Conservation (phyloP, 2,888 invertebrate species). For the Phania funesta region DNA sequence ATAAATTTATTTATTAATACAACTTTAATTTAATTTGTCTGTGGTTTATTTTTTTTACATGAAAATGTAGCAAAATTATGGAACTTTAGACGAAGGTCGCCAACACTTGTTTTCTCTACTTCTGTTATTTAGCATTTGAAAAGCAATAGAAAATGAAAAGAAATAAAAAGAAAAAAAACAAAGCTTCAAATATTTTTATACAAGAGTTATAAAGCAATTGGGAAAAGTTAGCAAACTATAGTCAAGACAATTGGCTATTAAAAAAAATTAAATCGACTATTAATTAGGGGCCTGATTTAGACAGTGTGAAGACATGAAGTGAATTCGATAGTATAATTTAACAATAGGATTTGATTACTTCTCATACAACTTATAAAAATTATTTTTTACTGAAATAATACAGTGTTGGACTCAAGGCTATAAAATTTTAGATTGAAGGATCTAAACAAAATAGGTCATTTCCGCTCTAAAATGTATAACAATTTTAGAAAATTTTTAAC, state of each 20-base stretch:
- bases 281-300: constrained; percentile 13
- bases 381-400: no score
- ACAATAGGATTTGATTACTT: no score
- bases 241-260: constrained; percentile 34
- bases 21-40: constrained; percentile 53
- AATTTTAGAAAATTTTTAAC: no score
- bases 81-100: constrained; percentile 72
- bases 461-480: no score
- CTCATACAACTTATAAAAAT: no score
- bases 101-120: constrained; percentile 52
- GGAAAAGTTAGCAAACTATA: constrained; percentile 51
- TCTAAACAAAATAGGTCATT: no score
- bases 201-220: constrained; percentile 58
- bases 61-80: constrained; percentile 74
- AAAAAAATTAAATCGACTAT: constrained; percentile 3
- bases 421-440: no score
- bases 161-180: background rate
- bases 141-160: background rate
- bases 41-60: constrained; percentile 60
- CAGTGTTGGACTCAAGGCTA: no score
- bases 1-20: constrained; percentile 26
- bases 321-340: no score
- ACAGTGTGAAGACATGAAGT: no score
- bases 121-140: constrained; percentile 49
- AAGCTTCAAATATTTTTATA: constrained; percentile 25